These are phyloP conservation scores for Danio rerio DNA, from an alignment of 2,113 vertebrate species.

Conservation along the genomic window GRCz12tu NC_133179.1:15068001-15068500, in stretches of 20 bases:
- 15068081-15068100: slow-evolving; percentile 12
- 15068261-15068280: slow-evolving; percentile 86
- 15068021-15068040: neutral
- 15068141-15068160: slow-evolving; percentile 56
- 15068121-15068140: slow-evolving; percentile 79
- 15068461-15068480: slow-evolving; percentile 80
- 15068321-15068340: slow-evolving; percentile 75
- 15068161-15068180: slow-evolving; percentile 83
- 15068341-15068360: slow-evolving; percentile 85
- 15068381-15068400: slow-evolving; percentile 76
- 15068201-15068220: slow-evolving; percentile 84
- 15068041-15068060: neutral
- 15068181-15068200: slow-evolving; percentile 78
- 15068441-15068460: slow-evolving; percentile 90
- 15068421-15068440: slow-evolving; percentile 84
- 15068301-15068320: slow-evolving; percentile 73
- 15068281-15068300: slow-evolving; percentile 57
- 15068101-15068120: slow-evolving; percentile 75
- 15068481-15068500: slow-evolving; percentile 85
- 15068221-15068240: slow-evolving; percentile 84
- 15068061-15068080: slow-evolving; percentile 1
- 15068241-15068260: slow-evolving; percentile 76
- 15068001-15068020: slow-evolving; percentile 40
- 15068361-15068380: slow-evolving; percentile 61
- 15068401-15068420: slow-evolving; percentile 95